Conservation (phyloP, 1,140 invertebrate genomes). For the Venturia canescens region DNA sequence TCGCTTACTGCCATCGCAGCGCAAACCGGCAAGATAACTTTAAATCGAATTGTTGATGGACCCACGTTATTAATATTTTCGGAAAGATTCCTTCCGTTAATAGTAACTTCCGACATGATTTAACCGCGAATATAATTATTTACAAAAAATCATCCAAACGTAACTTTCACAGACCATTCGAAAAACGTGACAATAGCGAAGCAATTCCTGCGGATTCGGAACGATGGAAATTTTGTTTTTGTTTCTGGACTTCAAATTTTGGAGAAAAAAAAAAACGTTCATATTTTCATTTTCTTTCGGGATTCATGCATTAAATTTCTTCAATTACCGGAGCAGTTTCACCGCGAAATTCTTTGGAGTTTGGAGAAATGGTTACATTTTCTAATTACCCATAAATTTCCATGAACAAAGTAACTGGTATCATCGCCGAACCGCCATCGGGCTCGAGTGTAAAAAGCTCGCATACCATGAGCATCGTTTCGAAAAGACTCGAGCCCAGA, state of each 20-base stretch:
- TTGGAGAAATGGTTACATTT: not conserved
- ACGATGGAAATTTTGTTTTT: too few relatives aligned
- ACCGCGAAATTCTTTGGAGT: too few relatives aligned
- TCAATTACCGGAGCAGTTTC: not conserved
- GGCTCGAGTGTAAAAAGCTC: constrained; percentile 89
- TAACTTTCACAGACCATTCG: too few relatives aligned
- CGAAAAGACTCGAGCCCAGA: constrained; percentile 68
- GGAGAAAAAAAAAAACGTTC: too few relatives aligned
- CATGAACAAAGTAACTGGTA: constrained; percentile 84
- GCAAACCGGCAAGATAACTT: constrained; percentile 70
- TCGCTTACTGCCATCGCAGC: constrained; percentile 66
- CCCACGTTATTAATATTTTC: not conserved
- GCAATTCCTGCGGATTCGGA: too few relatives aligned
- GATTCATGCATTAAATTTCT: too few relatives aligned
- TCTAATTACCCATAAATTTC: constrained; percentile 79
- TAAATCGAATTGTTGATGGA: constrained; percentile 12
- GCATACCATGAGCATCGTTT: constrained; percentile 89
- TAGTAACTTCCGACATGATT: too few relatives aligned
- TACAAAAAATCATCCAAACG: too few relatives aligned
- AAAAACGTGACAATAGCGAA: too few relatives aligned
- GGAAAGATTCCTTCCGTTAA: not conserved
- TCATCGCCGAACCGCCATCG: constrained; percentile 88
- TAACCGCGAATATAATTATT: too few relatives aligned
- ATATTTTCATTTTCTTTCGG: too few relatives aligned
- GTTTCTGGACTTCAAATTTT: too few relatives aligned